phyloP scores from a whole-genome alignment of 2,113 vertebrate genomes.

The Gymnogyps californianus region DNA sequence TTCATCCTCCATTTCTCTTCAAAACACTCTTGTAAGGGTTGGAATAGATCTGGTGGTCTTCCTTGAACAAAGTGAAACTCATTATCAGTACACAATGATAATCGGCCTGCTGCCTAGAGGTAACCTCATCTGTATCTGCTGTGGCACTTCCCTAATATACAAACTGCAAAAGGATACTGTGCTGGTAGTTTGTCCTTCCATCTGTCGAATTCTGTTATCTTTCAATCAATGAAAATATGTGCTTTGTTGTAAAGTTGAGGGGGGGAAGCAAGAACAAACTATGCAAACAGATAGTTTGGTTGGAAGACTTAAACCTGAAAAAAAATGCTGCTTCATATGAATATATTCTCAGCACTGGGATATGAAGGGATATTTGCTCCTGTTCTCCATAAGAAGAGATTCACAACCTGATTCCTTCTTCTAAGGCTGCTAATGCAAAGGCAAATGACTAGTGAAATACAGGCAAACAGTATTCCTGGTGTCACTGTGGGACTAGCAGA shows the following conservation, averaged over 20 bases:
- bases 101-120: background rate
- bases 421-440: background rate
- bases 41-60: background rate
- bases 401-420: background rate
- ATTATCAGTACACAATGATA: background rate
- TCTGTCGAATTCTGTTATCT: background rate
- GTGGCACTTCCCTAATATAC: background rate
- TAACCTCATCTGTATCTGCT: background rate
- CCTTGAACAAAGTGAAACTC: background rate
- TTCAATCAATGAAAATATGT: background rate
- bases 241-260: background rate
- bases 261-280: background rate
- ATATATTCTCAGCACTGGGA: background rate
- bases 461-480: background rate
- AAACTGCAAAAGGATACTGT: background rate
- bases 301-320: background rate
- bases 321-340: background rate
- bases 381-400: background rate
- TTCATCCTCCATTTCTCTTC: background rate
- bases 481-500: background rate
- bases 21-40: background rate
- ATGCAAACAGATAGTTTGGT: background rate
- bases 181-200: background rate
- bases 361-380: background rate
- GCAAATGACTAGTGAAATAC: background rate